Conservation (phyloP, 2,797 vertebrate species). For the Botia almorhae region DNA sequence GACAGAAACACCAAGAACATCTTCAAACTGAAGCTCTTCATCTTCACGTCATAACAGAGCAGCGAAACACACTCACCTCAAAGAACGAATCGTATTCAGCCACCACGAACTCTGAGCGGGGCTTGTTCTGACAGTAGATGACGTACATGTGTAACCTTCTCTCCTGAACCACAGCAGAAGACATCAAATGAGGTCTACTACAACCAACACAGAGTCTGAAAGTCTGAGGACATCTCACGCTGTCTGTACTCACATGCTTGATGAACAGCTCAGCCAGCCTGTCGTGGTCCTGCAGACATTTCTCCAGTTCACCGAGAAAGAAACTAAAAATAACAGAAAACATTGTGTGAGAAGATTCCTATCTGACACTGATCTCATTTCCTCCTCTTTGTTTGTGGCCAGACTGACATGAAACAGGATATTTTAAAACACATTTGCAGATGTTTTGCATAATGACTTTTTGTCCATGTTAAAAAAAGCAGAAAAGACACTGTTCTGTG, state of each 20-base stretch:
- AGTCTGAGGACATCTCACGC: neutral
- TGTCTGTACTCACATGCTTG: constrained; percentile 86
- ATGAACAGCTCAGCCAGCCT: constrained; percentile 95
- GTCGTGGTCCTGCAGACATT: constrained; percentile 91
- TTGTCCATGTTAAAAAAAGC: neutral
- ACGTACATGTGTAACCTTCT: constrained; percentile 95
- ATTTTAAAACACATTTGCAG: neutral
- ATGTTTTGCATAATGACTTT: constrained; percentile 23
- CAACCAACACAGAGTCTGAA: constrained; percentile 6
- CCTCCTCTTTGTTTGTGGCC: too few species aligned
- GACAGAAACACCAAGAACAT: constrained; percentile 62
- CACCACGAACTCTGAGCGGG: constrained; percentile 92
- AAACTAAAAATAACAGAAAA: constrained; percentile 76
- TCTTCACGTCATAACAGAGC: neutral
- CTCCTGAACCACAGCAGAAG: constrained; percentile 77
- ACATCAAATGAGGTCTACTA: constrained; percentile 1
- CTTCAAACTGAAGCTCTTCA: neutral
- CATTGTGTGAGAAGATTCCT: neutral
- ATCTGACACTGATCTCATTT: neutral
- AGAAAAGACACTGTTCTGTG: neutral
- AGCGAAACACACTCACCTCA: constrained; percentile 80
- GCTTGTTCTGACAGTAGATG: constrained; percentile 98
- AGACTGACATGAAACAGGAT: constrained; percentile 29
- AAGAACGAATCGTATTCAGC: constrained; percentile 94
- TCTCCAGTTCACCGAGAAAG: constrained; percentile 94